Conservation (phyloP, 2,888 invertebrate genomes). For the Aphodius granarius region DNA sequence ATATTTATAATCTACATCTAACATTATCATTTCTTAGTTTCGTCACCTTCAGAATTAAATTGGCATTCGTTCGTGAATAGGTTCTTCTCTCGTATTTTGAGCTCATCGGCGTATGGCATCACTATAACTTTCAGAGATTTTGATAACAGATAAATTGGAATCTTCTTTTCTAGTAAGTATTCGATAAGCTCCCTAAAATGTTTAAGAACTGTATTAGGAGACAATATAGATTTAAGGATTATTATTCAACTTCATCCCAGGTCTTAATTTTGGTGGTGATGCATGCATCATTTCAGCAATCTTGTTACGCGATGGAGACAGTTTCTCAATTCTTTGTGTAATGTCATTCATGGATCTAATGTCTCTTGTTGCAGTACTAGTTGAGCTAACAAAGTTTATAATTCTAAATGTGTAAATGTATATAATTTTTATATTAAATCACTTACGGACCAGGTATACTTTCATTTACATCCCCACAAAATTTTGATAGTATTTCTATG, state of each 20-base stretch:
- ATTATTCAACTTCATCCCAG: background rate
- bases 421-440: background rate
- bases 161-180: background rate
- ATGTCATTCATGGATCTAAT: background rate
- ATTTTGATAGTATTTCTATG: background rate
- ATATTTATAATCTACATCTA: background rate
- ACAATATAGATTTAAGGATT: too few relatives aligned
- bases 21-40: too few relatives aligned
- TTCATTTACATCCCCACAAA: background rate
- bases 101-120: background rate
- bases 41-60: background rate
- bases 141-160: background rate
- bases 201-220: too few relatives aligned
- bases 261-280: background rate
- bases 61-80: background rate
- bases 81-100: background rate
- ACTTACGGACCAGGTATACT: background rate
- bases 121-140: background rate
- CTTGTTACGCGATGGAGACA: background rate
- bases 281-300: background rate
- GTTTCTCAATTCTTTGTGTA: background rate
- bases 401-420: background rate
- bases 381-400: background rate
- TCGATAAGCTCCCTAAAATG: background rate
- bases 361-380: background rate